Percentiles rank a stretch among this genome's conserved stretches.
Conservation (phyloP, 2,888 invertebrate genomes). For the Plagodis pulveraria region DNA sequence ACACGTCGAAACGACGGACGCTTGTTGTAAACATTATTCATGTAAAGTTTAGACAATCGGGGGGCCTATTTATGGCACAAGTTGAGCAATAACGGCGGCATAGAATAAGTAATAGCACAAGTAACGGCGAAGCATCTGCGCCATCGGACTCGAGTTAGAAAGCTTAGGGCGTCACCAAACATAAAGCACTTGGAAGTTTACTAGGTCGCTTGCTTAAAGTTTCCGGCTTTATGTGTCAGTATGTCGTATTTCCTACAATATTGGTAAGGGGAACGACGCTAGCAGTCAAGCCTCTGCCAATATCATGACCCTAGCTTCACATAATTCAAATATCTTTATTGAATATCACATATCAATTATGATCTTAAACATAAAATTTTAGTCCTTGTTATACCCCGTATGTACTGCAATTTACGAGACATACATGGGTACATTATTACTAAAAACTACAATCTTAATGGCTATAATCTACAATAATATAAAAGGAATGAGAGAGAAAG, state of each 20-base stretch:
- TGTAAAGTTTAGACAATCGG: constrained; percentile 59
- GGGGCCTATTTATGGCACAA: constrained; percentile 56
- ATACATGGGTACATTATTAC: too few species aligned
- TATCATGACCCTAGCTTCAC: not conserved
- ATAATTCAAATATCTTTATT: too few species aligned
- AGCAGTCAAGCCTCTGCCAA: not conserved
- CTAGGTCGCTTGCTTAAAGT: constrained; percentile 25
- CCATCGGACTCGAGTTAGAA: constrained; percentile 22
- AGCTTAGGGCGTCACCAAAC: constrained; percentile 21
- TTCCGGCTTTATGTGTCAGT: constrained; percentile 16
- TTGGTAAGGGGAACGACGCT: not conserved
- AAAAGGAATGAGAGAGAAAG: too few species aligned
- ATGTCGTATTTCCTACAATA: constrained; percentile 2
- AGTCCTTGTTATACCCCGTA: too few species aligned
- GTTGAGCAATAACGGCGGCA: constrained; percentile 51
- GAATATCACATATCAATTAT: too few species aligned
- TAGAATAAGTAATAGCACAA: not conserved
- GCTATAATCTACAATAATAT: too few species aligned
- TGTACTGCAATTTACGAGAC: too few species aligned
- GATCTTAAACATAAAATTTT: too few species aligned
- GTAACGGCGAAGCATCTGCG: constrained; percentile 32
- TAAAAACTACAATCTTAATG: too few species aligned
- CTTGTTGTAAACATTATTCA: constrained; percentile 54
- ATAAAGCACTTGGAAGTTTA: constrained; percentile 30
- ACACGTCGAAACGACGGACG: constrained; percentile 35